Evolutionary conservation across 2,797 vertebrate genomes (phyloP).

Genomic region (Vireo griseus): DNA sequence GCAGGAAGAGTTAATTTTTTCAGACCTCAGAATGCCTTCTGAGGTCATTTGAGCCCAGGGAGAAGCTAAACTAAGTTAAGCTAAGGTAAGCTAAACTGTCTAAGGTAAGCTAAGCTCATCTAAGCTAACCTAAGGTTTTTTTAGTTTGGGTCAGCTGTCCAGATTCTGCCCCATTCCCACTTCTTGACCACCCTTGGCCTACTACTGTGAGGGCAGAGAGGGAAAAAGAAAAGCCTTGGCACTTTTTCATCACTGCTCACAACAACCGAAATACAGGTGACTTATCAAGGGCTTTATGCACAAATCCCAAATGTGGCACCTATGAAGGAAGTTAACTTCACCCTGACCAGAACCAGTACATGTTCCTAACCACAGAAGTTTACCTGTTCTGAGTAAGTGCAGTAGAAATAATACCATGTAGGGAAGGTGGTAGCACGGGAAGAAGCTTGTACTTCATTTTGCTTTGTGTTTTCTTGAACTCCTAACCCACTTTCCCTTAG

Average conservation of each 20-base stretch:
- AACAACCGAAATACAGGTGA: background rate
- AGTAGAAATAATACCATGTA: background rate
- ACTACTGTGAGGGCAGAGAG: background rate
- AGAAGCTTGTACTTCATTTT: background rate
- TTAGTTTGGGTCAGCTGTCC: background rate
- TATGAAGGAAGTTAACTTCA: background rate
- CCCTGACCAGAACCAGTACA: fast-evolving
- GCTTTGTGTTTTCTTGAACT: background rate
- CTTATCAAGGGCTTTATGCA: background rate
- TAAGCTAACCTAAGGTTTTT: background rate
- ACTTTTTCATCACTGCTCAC: background rate
- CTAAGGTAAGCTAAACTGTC: background rate
- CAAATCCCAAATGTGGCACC: background rate
- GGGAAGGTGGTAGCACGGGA: background rate
- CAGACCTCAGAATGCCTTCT: background rate
- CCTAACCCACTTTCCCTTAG: fast-evolving
- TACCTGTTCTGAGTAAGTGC: background rate
- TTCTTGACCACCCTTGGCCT: background rate
- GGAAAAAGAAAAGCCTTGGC: background rate
- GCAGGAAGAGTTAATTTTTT: background rate
- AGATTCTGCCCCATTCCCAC: background rate
- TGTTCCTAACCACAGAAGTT: background rate
- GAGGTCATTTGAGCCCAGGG: background rate
- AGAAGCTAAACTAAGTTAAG: background rate
- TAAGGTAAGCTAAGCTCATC: background rate